phyloP scores from a whole-genome alignment of 1,140 invertebrate species.

The Hyphantria cunea region DNA sequence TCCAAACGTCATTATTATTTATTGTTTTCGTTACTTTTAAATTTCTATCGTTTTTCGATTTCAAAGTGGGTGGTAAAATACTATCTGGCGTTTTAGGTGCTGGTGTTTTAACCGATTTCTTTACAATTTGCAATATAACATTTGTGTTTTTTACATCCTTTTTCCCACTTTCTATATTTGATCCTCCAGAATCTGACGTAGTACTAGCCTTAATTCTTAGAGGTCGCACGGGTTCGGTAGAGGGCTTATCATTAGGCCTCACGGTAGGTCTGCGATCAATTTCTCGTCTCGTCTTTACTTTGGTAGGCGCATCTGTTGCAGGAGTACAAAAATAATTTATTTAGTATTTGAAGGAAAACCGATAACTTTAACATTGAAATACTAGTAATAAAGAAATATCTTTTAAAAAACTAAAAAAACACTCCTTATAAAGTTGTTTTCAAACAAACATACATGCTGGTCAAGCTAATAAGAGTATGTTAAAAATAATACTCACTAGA shows the following conservation, averaged over 20 bases:
- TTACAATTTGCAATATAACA: constrained; percentile 65
- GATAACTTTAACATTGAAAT: too few species aligned
- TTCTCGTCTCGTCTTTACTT: constrained; percentile 43
- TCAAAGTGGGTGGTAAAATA: constrained; percentile 65
- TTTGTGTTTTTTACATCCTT: constrained; percentile 56
- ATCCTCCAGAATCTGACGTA: constrained; percentile 45
- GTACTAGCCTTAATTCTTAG: constrained; percentile 44
- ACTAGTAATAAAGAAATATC: too few species aligned
- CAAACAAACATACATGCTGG: too few species aligned
- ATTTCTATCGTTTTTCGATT: constrained; percentile 57
- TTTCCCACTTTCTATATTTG: constrained; percentile 35
- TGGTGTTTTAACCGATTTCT: constrained; percentile 54
- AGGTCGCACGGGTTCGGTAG: constrained; percentile 51
- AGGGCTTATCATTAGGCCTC: constrained; percentile 42
- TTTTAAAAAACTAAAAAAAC: too few species aligned
- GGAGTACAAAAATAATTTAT: constrained; percentile 37
- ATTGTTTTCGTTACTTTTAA: constrained; percentile 62
- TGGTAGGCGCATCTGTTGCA: constrained; percentile 33
- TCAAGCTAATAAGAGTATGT: too few species aligned
- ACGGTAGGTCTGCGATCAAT: constrained; percentile 38
- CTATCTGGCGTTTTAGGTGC: constrained; percentile 47
- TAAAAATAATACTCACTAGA: too few species aligned
- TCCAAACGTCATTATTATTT: constrained; percentile 73
- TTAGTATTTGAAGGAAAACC: too few species aligned
- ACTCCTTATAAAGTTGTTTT: too few species aligned